Evolutionary conservation across 2,113 vertebrate genomes (phyloP), one percentile per base, ranked within the genome.

Genomic region (Baryphthengus martii): DNA sequence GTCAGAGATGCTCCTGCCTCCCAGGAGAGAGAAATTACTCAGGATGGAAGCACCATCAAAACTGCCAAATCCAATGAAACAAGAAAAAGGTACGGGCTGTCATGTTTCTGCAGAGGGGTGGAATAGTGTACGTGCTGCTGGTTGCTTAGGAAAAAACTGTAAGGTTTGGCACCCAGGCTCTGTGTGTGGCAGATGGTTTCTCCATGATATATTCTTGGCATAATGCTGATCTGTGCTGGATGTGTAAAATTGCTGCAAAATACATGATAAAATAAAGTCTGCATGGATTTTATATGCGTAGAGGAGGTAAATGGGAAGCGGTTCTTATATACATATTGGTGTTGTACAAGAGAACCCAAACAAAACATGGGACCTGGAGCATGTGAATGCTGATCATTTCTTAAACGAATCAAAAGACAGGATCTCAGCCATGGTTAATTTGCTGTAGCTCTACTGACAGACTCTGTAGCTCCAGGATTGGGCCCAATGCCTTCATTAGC

Each of bases 21-120:
- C n/a, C 98, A 99, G 85, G 99, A 99, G 84, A 99, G 99, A 83
- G 97, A 98, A 72, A 93, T 98, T 20, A 96, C 97, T 53, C 99
- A 98, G 62, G 99, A 99, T 4, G 99, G 99, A 29, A 99, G 98
- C 68, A 98, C 97, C 84, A 98, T 98, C 97, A 99, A 99, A 98
- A 99, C 98, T 53, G 98, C 97, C 85, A 97, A 99, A 91, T 98
- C 98, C 76, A 96, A 97, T 1, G 99, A 99, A 73, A 99, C 98
- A 52, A 98, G 98, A 92, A 99, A 99, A 97, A 99, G 99, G 99
- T 99, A 98, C 9, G 97, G 84, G 29, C 5, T 61, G 39, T 29
- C 23, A 3, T 9, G 23, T 56, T 68, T 56, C 84, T 4, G 3
- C 12, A 35, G 53, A 56, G 33, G 49, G 13, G 9, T 68, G 39